These are phyloP conservation scores for Zelleria hepariella DNA, from an alignment of 2,888 invertebrate genomes.

Conservation along the genomic window DNA sequence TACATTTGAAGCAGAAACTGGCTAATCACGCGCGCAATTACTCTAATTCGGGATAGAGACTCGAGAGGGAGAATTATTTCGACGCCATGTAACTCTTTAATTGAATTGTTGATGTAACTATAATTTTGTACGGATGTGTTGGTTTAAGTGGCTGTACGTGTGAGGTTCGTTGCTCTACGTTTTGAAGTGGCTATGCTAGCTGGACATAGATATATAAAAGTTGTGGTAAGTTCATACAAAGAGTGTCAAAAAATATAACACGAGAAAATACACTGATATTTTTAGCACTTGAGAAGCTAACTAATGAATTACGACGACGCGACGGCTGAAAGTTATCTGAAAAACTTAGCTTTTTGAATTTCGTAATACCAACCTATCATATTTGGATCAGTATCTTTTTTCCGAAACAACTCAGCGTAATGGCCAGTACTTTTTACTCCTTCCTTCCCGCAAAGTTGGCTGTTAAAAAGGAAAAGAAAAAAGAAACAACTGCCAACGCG, in stretches of 20 bases:
- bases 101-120: slow-evolving; percentile 52
- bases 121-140: neutral
- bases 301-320: too few species aligned
- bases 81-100: slow-evolving; percentile 54
- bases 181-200: too few species aligned
- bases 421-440: neutral
- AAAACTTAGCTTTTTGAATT: too few species aligned
- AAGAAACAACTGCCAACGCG: slow-evolving; percentile 21
- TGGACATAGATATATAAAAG: too few species aligned
- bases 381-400: neutral
- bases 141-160: neutral
- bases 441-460: neutral
- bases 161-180: neutral
- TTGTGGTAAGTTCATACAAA: too few species aligned
- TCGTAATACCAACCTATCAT: too few species aligned
- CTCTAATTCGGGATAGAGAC: slow-evolving; percentile 55
- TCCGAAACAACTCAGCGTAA: neutral
- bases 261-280: too few species aligned
- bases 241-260: too few species aligned
- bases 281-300: too few species aligned
- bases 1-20: slow-evolving; percentile 44
- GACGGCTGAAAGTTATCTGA: too few species aligned
- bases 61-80: slow-evolving; percentile 48
- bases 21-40: slow-evolving; percentile 62
- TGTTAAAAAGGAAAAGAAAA: slow-evolving; percentile 1